Evolutionary conservation across 1,140 invertebrate genomes (phyloP), one percentile per base, ranked within the genome.

Genomic region (Drosophila mojavensis): DNA sequence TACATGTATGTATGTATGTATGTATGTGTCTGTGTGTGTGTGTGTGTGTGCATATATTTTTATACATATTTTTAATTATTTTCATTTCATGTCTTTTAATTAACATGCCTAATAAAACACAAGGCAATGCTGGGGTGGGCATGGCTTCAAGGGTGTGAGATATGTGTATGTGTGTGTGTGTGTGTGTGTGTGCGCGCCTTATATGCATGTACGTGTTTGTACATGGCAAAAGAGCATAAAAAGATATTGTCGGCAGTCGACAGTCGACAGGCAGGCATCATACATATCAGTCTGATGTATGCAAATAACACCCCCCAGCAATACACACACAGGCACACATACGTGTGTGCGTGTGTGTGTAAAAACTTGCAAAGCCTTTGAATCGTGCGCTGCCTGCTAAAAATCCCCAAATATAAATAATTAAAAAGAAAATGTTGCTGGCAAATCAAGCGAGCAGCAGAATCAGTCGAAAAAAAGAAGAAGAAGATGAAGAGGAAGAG

Each of bases 71-170:
- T 88, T 89, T 84, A 83, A 89, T 89, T 89, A 89, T 89, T 89
- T 89, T 89, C 84, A 89, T 90, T 90, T 91, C 86, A 90, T 90
- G 86, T 90, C 86, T 90, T 90, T 90, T 90, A 90, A 90, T 90
- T 90, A 90, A 88, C 86, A 90, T 90, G 86, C 86, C 86, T 91
- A 90, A 90, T 90, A 90, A 90, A 90, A 90, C 88, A 90, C 86
- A 90, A 79, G 81, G 78, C 86, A 60, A 73, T 59, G 64, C 20
- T 24, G 20, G 70, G 63, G 15, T 69, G 41, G 43, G 62, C 43
- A 20, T 7, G 28, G 48, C 36, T n/a, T 10, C 11, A 41, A 48
- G 48, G 20, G 43, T 11, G n/a, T n/a, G 41, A n/a, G 4, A 11
- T 36, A 9, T 11, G 7, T 15, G 4, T 6, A 13, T 43, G 13